Evolutionary conservation across 2,113 vertebrate genomes (phyloP).

Genomic region (Fregata magnificens): DNA sequence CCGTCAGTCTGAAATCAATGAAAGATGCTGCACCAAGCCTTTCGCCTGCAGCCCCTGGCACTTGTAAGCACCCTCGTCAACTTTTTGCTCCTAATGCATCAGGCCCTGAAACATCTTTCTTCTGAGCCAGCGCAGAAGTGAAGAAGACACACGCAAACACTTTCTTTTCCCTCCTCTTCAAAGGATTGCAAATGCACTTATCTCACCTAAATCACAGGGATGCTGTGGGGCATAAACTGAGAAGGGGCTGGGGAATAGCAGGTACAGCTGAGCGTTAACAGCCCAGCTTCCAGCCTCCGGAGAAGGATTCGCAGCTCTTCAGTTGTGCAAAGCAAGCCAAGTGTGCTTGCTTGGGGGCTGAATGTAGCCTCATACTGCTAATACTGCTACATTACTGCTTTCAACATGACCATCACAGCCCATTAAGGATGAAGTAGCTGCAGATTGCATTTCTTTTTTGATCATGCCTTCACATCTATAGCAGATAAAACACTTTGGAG

Average conservation of each 20-base stretch:
- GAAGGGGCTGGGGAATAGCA: background rate
- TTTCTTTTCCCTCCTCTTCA: background rate
- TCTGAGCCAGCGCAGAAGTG: background rate
- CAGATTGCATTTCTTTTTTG: background rate
- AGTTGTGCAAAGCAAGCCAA: background rate
- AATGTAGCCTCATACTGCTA: background rate
- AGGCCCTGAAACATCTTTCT: background rate
- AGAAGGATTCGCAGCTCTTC: background rate
- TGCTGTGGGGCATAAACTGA: background rate
- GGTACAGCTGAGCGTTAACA: background rate
- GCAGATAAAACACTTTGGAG: background rate
- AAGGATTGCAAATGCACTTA: accelerated
- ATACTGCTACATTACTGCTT: background rate
- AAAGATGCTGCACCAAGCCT: accelerated
- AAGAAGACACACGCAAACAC: background rate
- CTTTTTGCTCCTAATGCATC: background rate
- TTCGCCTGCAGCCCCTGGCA: accelerated
- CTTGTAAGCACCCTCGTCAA: background rate
- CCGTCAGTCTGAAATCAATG: background rate
- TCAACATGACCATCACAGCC: background rate
- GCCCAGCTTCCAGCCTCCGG: background rate
- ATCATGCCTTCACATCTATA: background rate
- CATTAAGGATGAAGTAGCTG: background rate
- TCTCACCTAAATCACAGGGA: background rate
- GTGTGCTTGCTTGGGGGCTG: no score